Percentiles rank a stretch among this genome's conserved stretches.
Evolutionary conservation across 1,140 invertebrate genomes (phyloP).

Genomic region (Coelopa frigida): DNA sequence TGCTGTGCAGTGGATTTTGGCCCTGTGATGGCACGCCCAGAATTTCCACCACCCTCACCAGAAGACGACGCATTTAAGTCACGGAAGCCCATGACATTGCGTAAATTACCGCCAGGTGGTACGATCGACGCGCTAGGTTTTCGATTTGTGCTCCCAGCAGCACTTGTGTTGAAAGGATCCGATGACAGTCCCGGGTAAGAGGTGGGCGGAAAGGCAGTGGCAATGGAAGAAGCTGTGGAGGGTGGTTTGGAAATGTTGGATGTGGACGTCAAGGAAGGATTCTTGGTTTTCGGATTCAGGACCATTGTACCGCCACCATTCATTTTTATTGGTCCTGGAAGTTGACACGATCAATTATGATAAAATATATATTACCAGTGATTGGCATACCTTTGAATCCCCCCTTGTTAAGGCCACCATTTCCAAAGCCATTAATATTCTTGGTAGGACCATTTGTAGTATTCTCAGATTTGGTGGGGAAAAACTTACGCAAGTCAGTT

Average conservation of each 20-base stretch:
- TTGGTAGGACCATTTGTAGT: neutral
- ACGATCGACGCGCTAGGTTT: neutral
- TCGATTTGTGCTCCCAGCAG: neutral
- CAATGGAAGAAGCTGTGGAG: slow-evolving; percentile 17
- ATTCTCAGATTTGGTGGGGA: slow-evolving; percentile 10
- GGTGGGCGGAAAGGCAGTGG: slow-evolving; percentile 19
- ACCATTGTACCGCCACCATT: slow-evolving; percentile 20
- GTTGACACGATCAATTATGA: no score
- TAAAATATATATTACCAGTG: neutral
- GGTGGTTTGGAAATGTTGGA: slow-evolving; percentile 16
- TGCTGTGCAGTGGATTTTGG: neutral
- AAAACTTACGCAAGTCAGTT: slow-evolving; percentile 14
- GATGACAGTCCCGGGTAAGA: slow-evolving; percentile 23
- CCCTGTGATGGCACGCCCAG: neutral
- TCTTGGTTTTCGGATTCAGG: slow-evolving; percentile 17
- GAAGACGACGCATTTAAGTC: slow-evolving; percentile 17
- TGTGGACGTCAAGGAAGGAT: slow-evolving; percentile 11
- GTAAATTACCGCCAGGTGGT: slow-evolving; percentile 10
- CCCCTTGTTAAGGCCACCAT: slow-evolving; percentile 8
- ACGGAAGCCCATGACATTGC: slow-evolving; percentile 20
- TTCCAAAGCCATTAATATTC: slow-evolving; percentile 8
- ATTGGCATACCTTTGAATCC: slow-evolving; percentile 1
- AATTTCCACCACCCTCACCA: neutral
- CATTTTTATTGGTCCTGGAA: slow-evolving; percentile 15
- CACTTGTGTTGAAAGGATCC: slow-evolving; percentile 15